Evolutionary conservation across 2,888 invertebrate species (phyloP), one percentile per base, ranked within the genome.

Genomic region (Disparrhopalites patrizii): DNA sequence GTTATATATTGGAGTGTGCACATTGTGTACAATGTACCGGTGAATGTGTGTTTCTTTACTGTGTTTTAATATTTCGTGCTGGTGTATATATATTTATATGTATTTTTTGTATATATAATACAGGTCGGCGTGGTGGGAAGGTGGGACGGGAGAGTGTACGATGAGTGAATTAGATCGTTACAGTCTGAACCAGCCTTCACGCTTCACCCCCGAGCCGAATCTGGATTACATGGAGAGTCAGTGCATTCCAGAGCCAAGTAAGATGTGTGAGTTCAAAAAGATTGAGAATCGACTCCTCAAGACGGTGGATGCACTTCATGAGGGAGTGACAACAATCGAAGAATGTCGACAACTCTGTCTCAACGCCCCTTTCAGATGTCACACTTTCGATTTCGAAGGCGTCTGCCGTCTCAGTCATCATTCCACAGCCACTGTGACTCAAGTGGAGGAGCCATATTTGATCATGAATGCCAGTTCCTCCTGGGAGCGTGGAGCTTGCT

Each of bases 331-430:
- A 28, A 76, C 76, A n/a, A 63, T 78, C 40, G 79, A 80, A 27
- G 78, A 77, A 28, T 81, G 80, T 69, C 76, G 78, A 15, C 73
- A 76, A 62, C 76, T 78, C 13, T 80, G 80, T 66, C 75, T 80
- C 31, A 75, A 77, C 50, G 76, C 78, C 57, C 75, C 76, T 20
- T 80, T 79, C 76, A 76, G 78, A 47, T 80, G 80, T 69, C 79
- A 79, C 68, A 79, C 81, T 5, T 81, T 78, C 72, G 81, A 81
- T 72, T 80, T 76, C 72, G 79, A 78, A 54, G 79, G 73, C 61
- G 79, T 81, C 38, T 81, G 81, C 66, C 78, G 80, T 10, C 76
- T 81, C 3, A 80, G 79, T 30, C 81, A 80, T 69, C 80, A 80
- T 73, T 76, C 80, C 15, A 68, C 77, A 23, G 77, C 77, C 2